phyloP scores from a whole-genome alignment of 2,888 invertebrate species.

The Ormyrus thymus region DNA sequence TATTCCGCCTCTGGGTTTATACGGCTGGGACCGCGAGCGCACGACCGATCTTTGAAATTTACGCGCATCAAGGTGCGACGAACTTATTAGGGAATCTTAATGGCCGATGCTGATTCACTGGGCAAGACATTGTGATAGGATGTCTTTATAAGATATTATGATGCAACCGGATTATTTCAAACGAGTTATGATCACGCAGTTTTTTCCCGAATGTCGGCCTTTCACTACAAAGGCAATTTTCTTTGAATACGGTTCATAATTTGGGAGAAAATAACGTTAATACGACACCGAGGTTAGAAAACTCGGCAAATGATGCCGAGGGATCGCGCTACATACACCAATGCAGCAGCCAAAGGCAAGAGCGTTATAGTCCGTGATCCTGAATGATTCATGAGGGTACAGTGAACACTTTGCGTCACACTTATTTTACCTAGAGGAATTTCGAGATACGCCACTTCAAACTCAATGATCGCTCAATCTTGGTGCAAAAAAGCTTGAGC shows the following conservation, averaged over 20 bases:
- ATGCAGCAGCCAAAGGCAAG: too few species aligned
- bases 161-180: slow-evolving; percentile 8
- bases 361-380: slow-evolving; percentile 52
- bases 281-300: too few species aligned
- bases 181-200: neutral
- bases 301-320: too few species aligned
- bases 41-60: slow-evolving; percentile 38
- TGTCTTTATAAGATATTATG: neutral
- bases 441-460: too few species aligned
- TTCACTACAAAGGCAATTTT: neutral
- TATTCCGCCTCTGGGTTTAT: slow-evolving; percentile 52
- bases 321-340: too few species aligned
- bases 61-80: slow-evolving; percentile 27
- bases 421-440: too few species aligned
- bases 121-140: too few species aligned
- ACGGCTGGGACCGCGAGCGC: neutral
- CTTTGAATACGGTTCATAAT: neutral
- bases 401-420: neutral
- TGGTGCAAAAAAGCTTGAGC: too few species aligned
- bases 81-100: slow-evolving; percentile 48
- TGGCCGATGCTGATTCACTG: slow-evolving; percentile 26
- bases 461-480: too few species aligned
- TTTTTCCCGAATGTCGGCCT: too few species aligned
- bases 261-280: neutral
- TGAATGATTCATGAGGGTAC: slow-evolving; percentile 55